Evolutionary conservation across 2,888 invertebrate genomes (phyloP).

Genomic region (Galerucella calmariensis): DNA sequence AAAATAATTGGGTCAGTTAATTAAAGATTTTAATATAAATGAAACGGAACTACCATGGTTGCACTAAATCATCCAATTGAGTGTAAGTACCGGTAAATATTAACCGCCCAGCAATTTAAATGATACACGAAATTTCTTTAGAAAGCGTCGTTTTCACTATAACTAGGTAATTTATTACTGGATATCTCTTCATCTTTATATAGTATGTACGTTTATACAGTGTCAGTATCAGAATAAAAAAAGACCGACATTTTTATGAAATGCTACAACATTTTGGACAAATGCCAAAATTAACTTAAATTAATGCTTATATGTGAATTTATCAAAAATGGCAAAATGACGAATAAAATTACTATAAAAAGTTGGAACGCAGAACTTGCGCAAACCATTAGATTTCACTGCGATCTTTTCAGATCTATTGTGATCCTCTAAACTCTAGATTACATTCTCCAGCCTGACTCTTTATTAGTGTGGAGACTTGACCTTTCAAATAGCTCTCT

Average conservation of each 20-base stretch:
- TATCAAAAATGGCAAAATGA: too few species aligned
- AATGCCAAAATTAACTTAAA: too few species aligned
- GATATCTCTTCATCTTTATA: not conserved
- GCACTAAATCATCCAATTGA: constrained; percentile 1
- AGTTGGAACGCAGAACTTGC: too few species aligned
- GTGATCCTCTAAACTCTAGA: too few species aligned
- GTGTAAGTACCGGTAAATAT: not conserved
- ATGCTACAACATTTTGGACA: too few species aligned
- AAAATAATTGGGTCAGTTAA: not conserved
- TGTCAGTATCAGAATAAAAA: not conserved
- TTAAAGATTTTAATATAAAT: not conserved
- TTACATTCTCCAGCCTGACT: too few species aligned
- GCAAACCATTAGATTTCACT: too few species aligned
- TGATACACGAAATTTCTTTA: constrained; percentile 21
- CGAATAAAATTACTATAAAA: too few species aligned
- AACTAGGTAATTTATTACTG: not conserved
- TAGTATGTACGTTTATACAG: not conserved
- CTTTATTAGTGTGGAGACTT: too few species aligned
- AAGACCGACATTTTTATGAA: not conserved
- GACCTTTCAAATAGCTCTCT: too few species aligned
- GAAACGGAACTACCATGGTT: not conserved
- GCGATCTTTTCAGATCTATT: too few species aligned
- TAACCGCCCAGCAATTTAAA: not conserved
- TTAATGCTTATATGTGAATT: too few species aligned
- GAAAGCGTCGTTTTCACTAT: constrained; percentile 20